Conservation (phyloP, 2,797 vertebrate species). For the Arnoldichthys spilopterus region DNA sequence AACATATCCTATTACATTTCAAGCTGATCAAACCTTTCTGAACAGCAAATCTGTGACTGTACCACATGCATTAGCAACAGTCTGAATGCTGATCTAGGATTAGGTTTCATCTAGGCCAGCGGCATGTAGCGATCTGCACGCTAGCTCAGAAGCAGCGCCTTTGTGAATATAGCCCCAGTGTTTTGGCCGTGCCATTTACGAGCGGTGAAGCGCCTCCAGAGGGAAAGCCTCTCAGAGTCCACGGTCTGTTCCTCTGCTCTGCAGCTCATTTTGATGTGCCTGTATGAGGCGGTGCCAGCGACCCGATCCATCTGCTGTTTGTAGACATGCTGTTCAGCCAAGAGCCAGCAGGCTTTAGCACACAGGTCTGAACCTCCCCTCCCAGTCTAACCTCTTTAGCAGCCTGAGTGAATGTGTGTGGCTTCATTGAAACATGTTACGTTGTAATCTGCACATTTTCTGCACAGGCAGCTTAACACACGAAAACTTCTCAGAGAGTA, state of each 20-base stretch:
- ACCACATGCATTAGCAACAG: not conserved
- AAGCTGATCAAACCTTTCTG: not conserved
- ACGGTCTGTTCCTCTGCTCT: slow-evolving; percentile 3
- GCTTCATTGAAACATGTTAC: not conserved
- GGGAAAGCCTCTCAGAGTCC: slow-evolving; percentile 11
- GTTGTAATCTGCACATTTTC: not conserved
- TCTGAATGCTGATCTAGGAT: not conserved
- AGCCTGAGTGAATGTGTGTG: not conserved
- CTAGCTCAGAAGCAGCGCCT: not conserved
- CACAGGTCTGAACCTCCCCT: slow-evolving; percentile 24
- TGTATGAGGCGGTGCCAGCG: slow-evolving; percentile 32
- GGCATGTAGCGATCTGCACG: not conserved
- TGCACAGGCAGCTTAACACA: not conserved
- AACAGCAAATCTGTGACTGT: not conserved
- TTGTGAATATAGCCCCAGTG: slow-evolving; percentile 39
- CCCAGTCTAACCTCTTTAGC: not conserved
- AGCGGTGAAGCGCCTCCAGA: slow-evolving; percentile 41
- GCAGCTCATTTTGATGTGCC: slow-evolving; percentile 38
- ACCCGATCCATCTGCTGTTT: slow-evolving; percentile 47
- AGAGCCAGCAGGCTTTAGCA: slow-evolving; percentile 47
- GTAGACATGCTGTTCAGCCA: slow-evolving; percentile 54
- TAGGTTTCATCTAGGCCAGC: not conserved
- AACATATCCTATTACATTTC: not conserved
- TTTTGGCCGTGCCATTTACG: slow-evolving; percentile 40
- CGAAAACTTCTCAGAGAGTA: not conserved